Evolutionary conservation across 2,888 invertebrate species (phyloP).

Genomic region (Stenchaetothrips biformis): DNA sequence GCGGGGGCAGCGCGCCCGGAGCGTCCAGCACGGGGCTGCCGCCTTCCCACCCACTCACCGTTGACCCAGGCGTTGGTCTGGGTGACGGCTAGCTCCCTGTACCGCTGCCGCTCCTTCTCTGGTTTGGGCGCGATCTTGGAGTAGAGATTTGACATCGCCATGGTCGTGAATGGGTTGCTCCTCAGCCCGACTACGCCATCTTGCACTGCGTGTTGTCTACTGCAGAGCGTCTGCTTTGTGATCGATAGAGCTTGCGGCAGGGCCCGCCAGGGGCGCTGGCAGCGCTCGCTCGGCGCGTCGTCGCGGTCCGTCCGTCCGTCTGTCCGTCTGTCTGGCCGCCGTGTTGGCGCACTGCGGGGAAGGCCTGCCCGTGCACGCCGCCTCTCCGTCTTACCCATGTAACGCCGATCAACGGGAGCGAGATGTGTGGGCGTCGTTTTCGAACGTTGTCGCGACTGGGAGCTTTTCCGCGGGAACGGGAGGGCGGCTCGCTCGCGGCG

Average conservation of each 20-base stretch:
- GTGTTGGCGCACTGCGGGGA: not conserved
- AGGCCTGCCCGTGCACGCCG: too few species aligned
- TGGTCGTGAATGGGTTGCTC: slow-evolving; percentile 39
- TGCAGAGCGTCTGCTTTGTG: not conserved
- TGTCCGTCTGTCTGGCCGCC: not conserved
- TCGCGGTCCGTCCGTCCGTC: not conserved
- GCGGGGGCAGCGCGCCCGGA: slow-evolving; percentile 5
- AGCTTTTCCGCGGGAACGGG: too few species aligned
- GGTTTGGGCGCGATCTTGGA: slow-evolving; percentile 70
- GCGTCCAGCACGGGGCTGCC: slow-evolving; percentile 5
- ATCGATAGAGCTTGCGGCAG: slow-evolving; percentile 15
- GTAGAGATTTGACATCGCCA: slow-evolving; percentile 72
- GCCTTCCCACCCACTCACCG: slow-evolving; percentile 55
- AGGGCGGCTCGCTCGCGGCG: not conserved
- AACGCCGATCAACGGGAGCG: too few species aligned
- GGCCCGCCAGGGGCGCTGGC: slow-evolving; percentile 20
- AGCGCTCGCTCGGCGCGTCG: slow-evolving; percentile 4
- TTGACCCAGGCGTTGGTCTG: slow-evolving; percentile 84
- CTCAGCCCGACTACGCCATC: slow-evolving; percentile 20
- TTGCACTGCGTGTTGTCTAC: slow-evolving; percentile 10
- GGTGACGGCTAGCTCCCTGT: slow-evolving; percentile 64
- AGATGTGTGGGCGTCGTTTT: too few species aligned
- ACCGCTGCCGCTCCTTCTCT: slow-evolving; percentile 57
- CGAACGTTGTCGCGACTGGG: too few species aligned
- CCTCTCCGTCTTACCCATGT: too few species aligned